A percentile compares a stretch with the other conserved stretches of the same genome.
Evolutionary conservation across 2,113 vertebrate species (phyloP).

Genomic region (Gobius niger): DNA sequence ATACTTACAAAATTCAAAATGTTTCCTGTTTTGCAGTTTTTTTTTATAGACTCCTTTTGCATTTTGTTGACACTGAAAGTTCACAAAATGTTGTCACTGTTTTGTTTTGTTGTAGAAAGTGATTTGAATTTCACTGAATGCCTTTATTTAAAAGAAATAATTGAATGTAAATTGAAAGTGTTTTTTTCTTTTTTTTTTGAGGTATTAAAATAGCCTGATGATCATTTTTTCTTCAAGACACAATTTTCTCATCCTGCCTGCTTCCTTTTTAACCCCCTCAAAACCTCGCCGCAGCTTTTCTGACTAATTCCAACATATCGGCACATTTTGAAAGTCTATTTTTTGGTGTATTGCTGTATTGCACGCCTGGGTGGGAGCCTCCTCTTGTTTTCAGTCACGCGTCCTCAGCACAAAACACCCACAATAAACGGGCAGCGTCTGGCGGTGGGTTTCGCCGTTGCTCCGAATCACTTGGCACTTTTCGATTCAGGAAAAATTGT

Average conservation of each 20-base stretch:
- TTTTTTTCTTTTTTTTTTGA: no score
- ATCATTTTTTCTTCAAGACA: conserved; percentile 42
- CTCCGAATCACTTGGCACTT: conserved; percentile 18
- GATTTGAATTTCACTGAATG: neutral
- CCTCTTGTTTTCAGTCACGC: conserved; percentile 37
- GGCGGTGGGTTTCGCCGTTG: conserved; percentile 22
- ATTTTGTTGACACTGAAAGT: no score
- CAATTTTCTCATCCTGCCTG: conserved; percentile 50
- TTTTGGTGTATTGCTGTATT: conserved; percentile 2
- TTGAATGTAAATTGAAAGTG: no score
- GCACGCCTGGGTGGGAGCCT: conserved; percentile 33
- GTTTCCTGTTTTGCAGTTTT: no score
- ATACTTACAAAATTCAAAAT: no score
- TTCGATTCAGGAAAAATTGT: conserved; percentile 60
- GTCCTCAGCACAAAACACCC: conserved; percentile 33
- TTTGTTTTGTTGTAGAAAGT: neutral
- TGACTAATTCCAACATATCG: conserved; percentile 71
- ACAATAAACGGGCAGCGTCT: conserved; percentile 15
- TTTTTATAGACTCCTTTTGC: no score
- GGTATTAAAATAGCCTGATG: conserved; percentile 1
- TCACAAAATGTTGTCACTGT: no score
- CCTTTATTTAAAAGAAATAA: neutral
- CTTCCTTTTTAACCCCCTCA: conserved; percentile 59
- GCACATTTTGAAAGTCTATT: conserved; percentile 42
- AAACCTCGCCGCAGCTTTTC: conserved; percentile 31